phyloP scores from a whole-genome alignment of 1,140 invertebrate genomes.

The Drosophila suzukii region DNA sequence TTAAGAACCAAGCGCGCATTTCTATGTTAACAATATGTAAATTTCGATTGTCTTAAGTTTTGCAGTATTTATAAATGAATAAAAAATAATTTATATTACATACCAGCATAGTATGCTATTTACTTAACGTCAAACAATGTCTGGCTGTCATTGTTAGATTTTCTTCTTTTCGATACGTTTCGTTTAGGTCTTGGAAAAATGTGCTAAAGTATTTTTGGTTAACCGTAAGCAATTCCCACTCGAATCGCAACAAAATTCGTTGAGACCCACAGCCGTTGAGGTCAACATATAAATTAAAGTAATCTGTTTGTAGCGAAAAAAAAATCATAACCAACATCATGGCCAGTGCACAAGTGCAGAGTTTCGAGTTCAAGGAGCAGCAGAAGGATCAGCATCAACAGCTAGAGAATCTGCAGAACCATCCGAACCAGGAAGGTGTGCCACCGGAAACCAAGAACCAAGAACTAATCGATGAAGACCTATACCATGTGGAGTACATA shows the following conservation, averaged over 20 bases:
- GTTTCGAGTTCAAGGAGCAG: constrained; percentile 7
- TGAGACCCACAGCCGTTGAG: constrained; percentile 17
- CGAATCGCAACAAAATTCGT: constrained; percentile 38
- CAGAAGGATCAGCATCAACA: constrained; percentile 18
- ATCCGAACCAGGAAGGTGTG: not conserved
- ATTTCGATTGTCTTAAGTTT: constrained; percentile 60
- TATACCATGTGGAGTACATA: constrained; percentile 85
- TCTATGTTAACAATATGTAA: constrained; percentile 60
- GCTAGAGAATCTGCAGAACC: constrained; percentile 1
- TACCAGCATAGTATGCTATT: not conserved
- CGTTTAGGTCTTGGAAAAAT: constrained; percentile 44
- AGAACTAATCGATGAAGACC: constrained; percentile 16
- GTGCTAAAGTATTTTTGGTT: constrained; percentile 56
- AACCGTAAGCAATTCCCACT: constrained; percentile 31
- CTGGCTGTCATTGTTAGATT: constrained; percentile 18
- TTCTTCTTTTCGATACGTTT: constrained; percentile 46
- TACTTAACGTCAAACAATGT: not conserved
- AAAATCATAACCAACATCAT: constrained; percentile 24
- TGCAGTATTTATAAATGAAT: constrained; percentile 74
- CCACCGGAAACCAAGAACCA: not conserved
- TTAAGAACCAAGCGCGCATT: constrained; percentile 55
- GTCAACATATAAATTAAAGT: constrained; percentile 20
- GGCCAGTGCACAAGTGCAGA: constrained; percentile 46
- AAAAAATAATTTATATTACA: constrained; percentile 27
- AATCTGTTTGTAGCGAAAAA: constrained; percentile 1